Percentiles rank a stretch among this genome's conserved stretches.
These are phyloP conservation scores for Drosophila quinaria DNA, from an alignment of 2,888 invertebrate species.

Conservation along the genomic window DNA sequence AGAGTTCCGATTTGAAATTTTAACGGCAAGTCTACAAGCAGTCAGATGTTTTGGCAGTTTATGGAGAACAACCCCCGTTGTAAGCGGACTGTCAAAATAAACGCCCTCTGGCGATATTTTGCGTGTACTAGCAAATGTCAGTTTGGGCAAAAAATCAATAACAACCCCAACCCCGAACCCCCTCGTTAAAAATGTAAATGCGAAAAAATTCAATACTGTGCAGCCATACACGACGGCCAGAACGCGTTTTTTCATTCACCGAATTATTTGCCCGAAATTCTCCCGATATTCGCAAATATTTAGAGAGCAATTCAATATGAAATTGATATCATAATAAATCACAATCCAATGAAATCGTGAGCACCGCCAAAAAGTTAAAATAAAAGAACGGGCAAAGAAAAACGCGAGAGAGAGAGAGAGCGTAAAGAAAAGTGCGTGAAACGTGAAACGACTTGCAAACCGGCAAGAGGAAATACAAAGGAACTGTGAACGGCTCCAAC, in stretches of 20 bases:
- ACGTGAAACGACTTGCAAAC: slow-evolving; percentile 35
- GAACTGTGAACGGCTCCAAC: slow-evolving; percentile 34
- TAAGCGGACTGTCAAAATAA: slow-evolving; percentile 40
- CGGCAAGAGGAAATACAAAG: slow-evolving; percentile 31
- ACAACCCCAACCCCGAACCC: slow-evolving; percentile 77
- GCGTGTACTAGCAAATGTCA: slow-evolving; percentile 52
- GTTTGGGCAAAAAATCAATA: slow-evolving; percentile 83
- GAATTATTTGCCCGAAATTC: slow-evolving; percentile 30
- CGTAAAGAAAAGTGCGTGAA: slow-evolving; percentile 20
- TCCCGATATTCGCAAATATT: slow-evolving; percentile 8
- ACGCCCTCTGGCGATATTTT: slow-evolving; percentile 56
- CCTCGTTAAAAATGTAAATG: slow-evolving; percentile 83
- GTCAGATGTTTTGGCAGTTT: slow-evolving; percentile 55
- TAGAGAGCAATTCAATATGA: background rate
- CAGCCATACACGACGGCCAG: slow-evolving; percentile 79
- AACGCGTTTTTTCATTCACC: slow-evolving; percentile 58
- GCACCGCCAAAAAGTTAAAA: slow-evolving; percentile 56
- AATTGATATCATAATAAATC: slow-evolving; percentile 11
- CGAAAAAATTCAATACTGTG: slow-evolving; percentile 84
- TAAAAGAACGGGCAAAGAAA: slow-evolving; percentile 13
- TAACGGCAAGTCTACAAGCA: slow-evolving; percentile 29
- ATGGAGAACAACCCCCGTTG: slow-evolving; percentile 50
- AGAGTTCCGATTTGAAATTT: slow-evolving; percentile 22
- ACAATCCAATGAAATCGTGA: slow-evolving; percentile 19
- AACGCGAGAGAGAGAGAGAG: slow-evolving; percentile 16